phyloP scores from a whole-genome alignment of 2,888 invertebrate genomes.

The Caenorhabditis doughertyi region DNA sequence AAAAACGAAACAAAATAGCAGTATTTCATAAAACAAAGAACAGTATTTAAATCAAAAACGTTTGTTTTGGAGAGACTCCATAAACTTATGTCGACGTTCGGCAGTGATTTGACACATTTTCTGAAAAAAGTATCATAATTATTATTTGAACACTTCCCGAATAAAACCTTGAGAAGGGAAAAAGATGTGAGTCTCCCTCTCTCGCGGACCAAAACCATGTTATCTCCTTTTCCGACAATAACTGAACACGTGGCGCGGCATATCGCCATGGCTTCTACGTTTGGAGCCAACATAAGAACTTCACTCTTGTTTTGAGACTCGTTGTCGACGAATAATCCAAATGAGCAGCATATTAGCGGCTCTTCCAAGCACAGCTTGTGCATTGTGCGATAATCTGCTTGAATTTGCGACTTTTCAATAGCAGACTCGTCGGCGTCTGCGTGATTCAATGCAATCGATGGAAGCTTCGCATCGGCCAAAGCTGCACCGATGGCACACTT shows the following conservation, averaged over 20 bases:
- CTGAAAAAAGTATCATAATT: too few relatives aligned
- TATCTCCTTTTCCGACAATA: conserved; percentile 31
- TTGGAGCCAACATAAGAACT: conserved; percentile 44
- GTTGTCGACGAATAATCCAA: conserved; percentile 43
- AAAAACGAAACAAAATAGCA: conserved; percentile 11
- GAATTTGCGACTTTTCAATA: conserved; percentile 68
- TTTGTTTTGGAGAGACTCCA: conserved; percentile 24
- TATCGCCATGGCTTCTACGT: conserved; percentile 23
- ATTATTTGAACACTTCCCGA: conserved; percentile 56
- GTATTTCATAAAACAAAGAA: not conserved
- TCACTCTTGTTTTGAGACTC: not conserved
- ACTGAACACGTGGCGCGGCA: conserved; percentile 50
- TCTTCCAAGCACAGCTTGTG: conserved; percentile 30
- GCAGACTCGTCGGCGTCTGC: conserved; percentile 60
- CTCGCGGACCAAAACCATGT: conserved; percentile 36
- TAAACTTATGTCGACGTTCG: conserved; percentile 16
- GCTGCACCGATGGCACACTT: conserved; percentile 61
- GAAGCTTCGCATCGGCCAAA: conserved; percentile 57
- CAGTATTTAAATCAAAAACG: not conserved
- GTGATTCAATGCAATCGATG: conserved; percentile 61
- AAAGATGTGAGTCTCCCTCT: conserved; percentile 27
- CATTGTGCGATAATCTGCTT: conserved; percentile 31
- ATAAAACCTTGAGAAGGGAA: conserved; percentile 37
- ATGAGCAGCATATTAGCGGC: conserved; percentile 49
- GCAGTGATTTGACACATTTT: conserved; percentile 49